phyloP scores from a whole-genome alignment of 2,113 vertebrate species.

The Xenotilapia leptura region DNA sequence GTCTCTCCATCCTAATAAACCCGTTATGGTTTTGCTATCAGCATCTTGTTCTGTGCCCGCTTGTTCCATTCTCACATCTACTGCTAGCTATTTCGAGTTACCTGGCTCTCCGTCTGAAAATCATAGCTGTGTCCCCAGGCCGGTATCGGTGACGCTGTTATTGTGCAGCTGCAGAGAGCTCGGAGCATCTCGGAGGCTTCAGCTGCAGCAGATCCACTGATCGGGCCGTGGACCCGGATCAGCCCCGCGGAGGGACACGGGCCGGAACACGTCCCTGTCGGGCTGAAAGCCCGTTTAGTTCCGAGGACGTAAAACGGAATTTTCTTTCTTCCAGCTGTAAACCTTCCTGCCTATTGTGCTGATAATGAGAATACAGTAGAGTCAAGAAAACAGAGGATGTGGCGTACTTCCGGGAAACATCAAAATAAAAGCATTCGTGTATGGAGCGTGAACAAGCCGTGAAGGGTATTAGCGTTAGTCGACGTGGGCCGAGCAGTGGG shows the following conservation, averaged over 20 bases:
- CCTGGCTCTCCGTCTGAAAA: slow-evolving; percentile 71
- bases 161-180: slow-evolving; percentile 36
- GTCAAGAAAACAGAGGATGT: neutral
- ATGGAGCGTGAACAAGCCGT: fast-evolving
- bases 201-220: slow-evolving; percentile 12
- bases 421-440: neutral
- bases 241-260: neutral
- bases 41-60: fast-evolving
- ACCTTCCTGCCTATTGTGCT: neutral
- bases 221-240: slow-evolving; percentile 13
- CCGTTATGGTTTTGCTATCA: neutral
- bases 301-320: neutral
- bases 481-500: neutral
- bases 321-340: neutral
- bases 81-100: slow-evolving; percentile 13
- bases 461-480: neutral
- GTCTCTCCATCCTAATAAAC: neutral
- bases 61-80: neutral
- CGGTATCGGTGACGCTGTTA: slow-evolving; percentile 39
- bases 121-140: slow-evolving; percentile 62
- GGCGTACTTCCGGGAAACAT: neutral
- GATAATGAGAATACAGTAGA: neutral
- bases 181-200: slow-evolving; percentile 67
- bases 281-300: neutral
- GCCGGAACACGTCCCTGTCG: neutral